phyloP scores from a whole-genome alignment of 2,888 invertebrate genomes.

The Elgonia sp. region DNA sequence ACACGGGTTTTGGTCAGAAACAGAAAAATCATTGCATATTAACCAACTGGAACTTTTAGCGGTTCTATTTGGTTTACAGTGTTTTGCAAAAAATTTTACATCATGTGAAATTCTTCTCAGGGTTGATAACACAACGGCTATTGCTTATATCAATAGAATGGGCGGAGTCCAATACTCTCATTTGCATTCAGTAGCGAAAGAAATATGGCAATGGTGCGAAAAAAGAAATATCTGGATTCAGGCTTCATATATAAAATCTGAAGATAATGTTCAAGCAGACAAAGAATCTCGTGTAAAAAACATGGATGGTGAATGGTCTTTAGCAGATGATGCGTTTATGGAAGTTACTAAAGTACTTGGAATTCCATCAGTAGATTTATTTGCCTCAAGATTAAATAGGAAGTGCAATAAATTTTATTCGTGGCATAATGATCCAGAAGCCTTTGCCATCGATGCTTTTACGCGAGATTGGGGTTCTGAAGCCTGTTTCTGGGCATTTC shows the following conservation, averaged over 20 bases:
- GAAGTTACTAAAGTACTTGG: neutral
- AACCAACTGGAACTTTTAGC: conserved; percentile 71
- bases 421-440: conserved; percentile 72
- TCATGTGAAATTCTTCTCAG: conserved; percentile 65
- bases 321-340: conserved; percentile 15
- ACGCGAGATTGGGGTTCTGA: conserved; percentile 76
- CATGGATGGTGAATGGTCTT: conserved; percentile 59
- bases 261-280: conserved; percentile 67
- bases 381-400: conserved; percentile 27
- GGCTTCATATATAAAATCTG: conserved; percentile 60
- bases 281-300: conserved; percentile 33
- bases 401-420: conserved; percentile 65
- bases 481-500: conserved; percentile 53
- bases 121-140: conserved; percentile 71
- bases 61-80: conserved; percentile 61
- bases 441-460: conserved; percentile 61
- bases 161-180: conserved; percentile 24
- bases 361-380: conserved; percentile 30
- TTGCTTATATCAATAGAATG: conserved; percentile 63
- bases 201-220: conserved; percentile 54
- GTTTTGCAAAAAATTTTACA: conserved; percentile 47
- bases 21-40: conserved; percentile 55
- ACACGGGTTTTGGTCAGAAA: conserved; percentile 50
- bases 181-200: conserved; percentile 21
- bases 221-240: conserved; percentile 52